phyloP scores from a whole-genome alignment of 2,888 invertebrate genomes.

The Lasioglossum vierecki region DNA sequence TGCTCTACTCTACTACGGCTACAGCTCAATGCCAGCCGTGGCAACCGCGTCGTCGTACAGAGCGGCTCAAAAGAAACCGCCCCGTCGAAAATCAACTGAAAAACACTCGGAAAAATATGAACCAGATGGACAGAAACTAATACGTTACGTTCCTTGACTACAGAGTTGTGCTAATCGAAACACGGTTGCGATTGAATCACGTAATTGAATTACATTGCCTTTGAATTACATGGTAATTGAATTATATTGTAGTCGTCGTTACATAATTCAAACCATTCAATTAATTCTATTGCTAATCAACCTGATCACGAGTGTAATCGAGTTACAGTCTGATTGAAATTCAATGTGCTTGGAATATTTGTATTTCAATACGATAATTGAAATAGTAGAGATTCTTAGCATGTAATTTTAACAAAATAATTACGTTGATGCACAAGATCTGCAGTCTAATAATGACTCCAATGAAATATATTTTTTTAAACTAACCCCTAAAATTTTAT shows the following conservation, averaged over 20 bases:
- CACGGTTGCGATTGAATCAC: background rate
- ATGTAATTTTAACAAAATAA: too few relatives aligned
- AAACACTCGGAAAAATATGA: background rate
- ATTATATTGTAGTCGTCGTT: background rate
- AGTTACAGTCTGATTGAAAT: background rate
- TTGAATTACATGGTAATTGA: background rate
- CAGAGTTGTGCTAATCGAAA: background rate
- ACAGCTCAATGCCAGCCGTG: slow-evolving; percentile 75
- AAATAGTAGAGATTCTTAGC: too few relatives aligned
- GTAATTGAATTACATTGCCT: background rate
- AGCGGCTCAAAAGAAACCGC: slow-evolving; percentile 61
- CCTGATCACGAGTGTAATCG: background rate
- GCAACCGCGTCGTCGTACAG: slow-evolving; percentile 66
- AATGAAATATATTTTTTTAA: too few relatives aligned
- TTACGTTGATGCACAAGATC: too few relatives aligned
- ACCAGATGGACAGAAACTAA: background rate
- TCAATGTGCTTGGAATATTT: background rate
- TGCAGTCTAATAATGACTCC: too few relatives aligned
- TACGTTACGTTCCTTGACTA: background rate
- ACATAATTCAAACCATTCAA: background rate
- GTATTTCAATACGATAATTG: too few relatives aligned
- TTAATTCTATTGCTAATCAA: background rate
- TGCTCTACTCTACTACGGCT: slow-evolving; percentile 73
- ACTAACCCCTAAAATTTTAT: too few relatives aligned
- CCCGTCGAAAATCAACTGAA: background rate